A percentile compares a stretch with the other conserved stretches of the same genome.
Evolutionary conservation across 35 echinoderm and acorn worm species (phyloP).

Genomic region (Patiria miniata): DNA sequence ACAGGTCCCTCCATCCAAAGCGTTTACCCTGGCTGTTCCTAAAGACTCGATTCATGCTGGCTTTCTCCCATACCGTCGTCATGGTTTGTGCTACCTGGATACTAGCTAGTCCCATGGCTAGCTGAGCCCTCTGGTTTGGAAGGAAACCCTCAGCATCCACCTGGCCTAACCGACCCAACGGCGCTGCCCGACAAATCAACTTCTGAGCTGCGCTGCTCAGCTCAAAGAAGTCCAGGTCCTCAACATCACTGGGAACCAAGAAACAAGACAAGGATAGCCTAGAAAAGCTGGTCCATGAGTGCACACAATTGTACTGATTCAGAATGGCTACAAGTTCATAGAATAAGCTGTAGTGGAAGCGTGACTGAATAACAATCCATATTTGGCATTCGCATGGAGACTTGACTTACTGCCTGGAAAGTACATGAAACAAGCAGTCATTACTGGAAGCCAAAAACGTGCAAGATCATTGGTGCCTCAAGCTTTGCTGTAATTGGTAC

Average conservation of each 20-base stretch:
- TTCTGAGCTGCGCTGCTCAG: conserved; percentile 50
- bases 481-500: too few relatives aligned
- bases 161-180: conserved; percentile 60
- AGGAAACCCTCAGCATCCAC: conserved; percentile 87
- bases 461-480: too few relatives aligned
- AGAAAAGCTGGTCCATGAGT: too few relatives aligned
- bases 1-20: conserved; percentile 86
- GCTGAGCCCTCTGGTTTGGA: conserved; percentile 59
- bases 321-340: background rate
- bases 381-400: too few relatives aligned
- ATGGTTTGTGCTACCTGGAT: conserved; percentile 80
- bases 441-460: too few relatives aligned
- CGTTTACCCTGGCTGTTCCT: conserved; percentile 68
- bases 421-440: too few relatives aligned
- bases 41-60: conserved; percentile 20
- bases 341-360: too few relatives aligned
- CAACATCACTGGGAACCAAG: conserved; percentile 70
- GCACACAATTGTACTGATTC: background rate
- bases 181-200: conserved; percentile 62
- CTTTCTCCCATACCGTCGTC: conserved; percentile 65
- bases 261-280: background rate
- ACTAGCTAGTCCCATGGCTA: conserved; percentile 81
- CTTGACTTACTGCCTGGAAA: too few relatives aligned
- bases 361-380: too few relatives aligned
- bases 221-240: conserved; percentile 68